Evolutionary conservation across 2,888 invertebrate species (phyloP).

Genomic region (Lutraria lutraria): DNA sequence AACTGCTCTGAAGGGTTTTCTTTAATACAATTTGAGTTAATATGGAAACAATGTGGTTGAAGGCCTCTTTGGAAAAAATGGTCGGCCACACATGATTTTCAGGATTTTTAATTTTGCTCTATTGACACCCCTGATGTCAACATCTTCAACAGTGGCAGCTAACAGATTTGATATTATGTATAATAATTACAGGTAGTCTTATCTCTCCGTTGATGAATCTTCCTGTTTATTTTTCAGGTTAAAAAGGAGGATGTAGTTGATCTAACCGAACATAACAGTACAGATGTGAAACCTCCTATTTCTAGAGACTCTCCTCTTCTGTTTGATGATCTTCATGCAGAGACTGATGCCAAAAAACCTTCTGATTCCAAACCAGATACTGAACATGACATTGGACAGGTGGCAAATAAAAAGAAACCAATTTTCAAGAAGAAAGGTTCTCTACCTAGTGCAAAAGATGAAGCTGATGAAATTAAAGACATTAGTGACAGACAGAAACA

Average conservation of each 20-base stretch:
- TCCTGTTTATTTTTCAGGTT: neutral
- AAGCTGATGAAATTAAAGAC: neutral
- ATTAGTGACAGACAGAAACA: neutral
- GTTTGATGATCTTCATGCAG: constrained; percentile 22
- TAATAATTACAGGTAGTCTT: neutral
- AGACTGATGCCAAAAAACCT: neutral
- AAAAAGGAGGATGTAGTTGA: neutral
- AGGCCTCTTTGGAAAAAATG: no score
- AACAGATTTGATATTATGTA: neutral
- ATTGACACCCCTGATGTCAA: no score
- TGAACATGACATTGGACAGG: neutral
- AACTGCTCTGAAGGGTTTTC: no score
- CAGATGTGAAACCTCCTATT: neutral
- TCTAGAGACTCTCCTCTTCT: constrained; percentile 35
- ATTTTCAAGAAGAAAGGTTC: constrained; percentile 44
- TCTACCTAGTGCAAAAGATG: neutral
- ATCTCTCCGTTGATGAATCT: neutral
- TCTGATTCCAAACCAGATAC: neutral
- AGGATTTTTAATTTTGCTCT: no score
- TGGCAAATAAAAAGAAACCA: constrained; percentile 35
- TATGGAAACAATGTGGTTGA: no score
- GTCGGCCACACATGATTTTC: no score
- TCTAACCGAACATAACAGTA: neutral
- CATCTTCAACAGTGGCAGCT: no score
- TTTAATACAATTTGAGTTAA: no score